Evolutionary conservation across 2,113 vertebrate genomes (phyloP).

Genomic region (Phainopepla nitens): DNA sequence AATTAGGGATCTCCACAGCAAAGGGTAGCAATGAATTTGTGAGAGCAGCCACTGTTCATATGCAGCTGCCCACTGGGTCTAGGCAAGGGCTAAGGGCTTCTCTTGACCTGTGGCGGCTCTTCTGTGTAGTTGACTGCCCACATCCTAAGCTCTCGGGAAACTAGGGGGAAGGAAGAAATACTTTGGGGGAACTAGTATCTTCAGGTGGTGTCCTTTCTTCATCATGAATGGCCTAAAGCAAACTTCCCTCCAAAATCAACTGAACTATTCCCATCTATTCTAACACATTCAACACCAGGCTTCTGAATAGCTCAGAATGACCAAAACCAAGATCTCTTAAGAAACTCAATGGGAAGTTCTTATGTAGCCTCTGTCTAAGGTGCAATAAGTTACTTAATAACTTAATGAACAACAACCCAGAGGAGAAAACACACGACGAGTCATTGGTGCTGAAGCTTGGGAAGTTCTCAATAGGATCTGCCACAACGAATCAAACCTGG

Average conservation of each 20-base stretch:
- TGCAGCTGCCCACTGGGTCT: neutral
- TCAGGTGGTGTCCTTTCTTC: neutral
- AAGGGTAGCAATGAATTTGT: neutral
- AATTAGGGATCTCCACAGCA: constrained; percentile 45
- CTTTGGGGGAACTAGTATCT: neutral
- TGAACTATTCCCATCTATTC: neutral
- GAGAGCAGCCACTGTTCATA: neutral
- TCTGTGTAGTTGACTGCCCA: neutral
- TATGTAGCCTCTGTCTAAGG: neutral
- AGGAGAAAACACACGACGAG: neutral
- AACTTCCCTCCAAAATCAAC: neutral
- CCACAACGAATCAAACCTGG: neutral
- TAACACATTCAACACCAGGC: neutral
- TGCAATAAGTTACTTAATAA: neutral
- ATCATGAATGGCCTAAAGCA: neutral
- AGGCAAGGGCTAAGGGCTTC: neutral
- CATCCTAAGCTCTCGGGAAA: neutral
- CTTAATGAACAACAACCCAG: neutral
- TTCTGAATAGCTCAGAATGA: neutral
- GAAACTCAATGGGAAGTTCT: neutral
- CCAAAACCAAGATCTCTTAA: neutral
- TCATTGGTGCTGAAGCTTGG: neutral
- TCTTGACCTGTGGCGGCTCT: neutral
- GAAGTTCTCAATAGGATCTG: neutral
- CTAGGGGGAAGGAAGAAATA: neutral